phyloP scores from a whole-genome alignment of 2,797 vertebrate genomes.

The Phoebastria nigripes region DNA sequence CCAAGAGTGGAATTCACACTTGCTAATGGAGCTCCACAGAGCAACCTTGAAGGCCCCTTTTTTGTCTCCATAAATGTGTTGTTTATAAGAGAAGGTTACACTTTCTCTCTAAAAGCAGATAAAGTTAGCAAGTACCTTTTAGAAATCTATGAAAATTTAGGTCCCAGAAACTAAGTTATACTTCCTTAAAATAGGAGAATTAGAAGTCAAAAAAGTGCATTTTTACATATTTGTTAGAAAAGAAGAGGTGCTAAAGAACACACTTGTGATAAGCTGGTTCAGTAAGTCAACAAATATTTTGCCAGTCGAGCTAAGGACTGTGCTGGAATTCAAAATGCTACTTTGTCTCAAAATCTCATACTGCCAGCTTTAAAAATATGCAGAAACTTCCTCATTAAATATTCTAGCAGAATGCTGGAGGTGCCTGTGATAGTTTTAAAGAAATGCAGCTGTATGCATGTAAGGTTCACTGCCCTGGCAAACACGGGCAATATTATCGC shows the following conservation, averaged over 20 bases:
- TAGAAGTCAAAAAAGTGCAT: neutral
- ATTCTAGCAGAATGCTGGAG: neutral
- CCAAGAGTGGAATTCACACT: neutral
- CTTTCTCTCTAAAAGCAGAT: neutral
- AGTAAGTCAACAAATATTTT: neutral
- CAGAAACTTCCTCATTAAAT: neutral
- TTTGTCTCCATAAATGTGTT: neutral
- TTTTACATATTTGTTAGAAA: neutral
- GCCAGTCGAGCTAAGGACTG: neutral
- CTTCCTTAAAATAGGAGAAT: neutral
- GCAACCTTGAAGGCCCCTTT: neutral
- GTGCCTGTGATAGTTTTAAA: neutral
- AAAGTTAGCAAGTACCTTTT: neutral
- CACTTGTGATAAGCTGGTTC: neutral
- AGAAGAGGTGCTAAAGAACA: neutral
- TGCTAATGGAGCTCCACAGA: neutral
- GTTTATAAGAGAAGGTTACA: neutral
- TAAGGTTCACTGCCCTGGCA: neutral
- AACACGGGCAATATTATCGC: fast-evolving
- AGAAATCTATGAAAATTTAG: neutral
- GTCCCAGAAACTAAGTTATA: neutral
- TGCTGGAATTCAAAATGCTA: neutral
- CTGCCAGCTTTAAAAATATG: neutral
- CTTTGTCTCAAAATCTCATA: neutral
- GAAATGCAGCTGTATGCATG: neutral